Base-by-base conservation (phyloP, 2,888 invertebrate genomes). In the Agrilus mali region DNA sequence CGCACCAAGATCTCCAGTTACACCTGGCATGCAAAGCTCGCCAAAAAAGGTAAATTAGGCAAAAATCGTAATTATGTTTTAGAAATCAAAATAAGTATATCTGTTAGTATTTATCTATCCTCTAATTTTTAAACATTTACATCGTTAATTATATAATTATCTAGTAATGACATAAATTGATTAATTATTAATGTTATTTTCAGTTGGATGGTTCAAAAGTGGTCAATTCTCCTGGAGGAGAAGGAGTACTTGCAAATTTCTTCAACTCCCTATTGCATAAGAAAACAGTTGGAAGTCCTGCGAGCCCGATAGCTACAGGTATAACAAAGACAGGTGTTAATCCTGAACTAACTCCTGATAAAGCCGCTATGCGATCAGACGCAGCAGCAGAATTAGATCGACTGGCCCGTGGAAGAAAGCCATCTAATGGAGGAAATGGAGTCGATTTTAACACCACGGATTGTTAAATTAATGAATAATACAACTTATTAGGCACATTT, bases 231-330 rank as follows among this genome's bases (percentile, higher is more conserved):
- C 82, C 86, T 3, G 82, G 85, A 42, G 86, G 86, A 48, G 95
- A 95, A 71, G 92, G 94, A 47, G 94, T 96, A 42, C 71, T 97
- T 50, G 96, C 96, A 10, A 96, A 88, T 70, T 97, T 97, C 77
- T 97, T 97, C 74, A 96, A 96, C 73, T 95, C 95, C 50, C 74
- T 97, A 60, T 77, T 97, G 57, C 86, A 87, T 70, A 96, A 95
- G 77, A 94, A 94, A 72, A 82, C 88, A 33, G 87, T 86, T 33
- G 73, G 80, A 35, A 77, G 79, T 16, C 76, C 78, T 13, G 69
- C 63, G 12, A 66, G 70, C 20, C 70, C 74, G n/a, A 60, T 66
- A 45, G 64, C 63, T 35, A 55, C 57, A 41, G 55, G 55, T 40
- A 54, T 60, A 22, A 57, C 57, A 49, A 66, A 46, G 47, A 59